Conservation (phyloP, 2,888 invertebrate species). For the Drosophila mettleri region DNA sequence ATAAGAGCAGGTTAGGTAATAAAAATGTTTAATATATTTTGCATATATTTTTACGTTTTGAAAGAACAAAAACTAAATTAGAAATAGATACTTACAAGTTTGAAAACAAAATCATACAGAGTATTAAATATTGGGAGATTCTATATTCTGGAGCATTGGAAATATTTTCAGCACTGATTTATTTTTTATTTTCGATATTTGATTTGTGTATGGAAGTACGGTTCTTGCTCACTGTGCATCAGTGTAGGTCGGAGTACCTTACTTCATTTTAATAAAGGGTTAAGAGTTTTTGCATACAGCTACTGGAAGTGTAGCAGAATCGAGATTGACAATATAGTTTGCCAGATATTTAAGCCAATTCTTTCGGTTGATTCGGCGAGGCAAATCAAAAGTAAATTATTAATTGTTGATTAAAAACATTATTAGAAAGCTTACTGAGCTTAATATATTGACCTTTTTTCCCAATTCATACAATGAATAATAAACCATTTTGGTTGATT, state of each 20-base stretch:
- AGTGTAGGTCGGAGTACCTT: no score
- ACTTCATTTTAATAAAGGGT: no score
- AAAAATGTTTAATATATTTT: conserved; percentile 9
- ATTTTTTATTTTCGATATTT: background rate
- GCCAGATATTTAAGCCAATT: no score
- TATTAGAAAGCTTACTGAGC: no score
- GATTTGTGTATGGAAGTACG: background rate
- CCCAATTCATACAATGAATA: background rate
- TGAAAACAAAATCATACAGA: background rate
- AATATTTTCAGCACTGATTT: background rate
- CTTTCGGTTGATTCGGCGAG: background rate
- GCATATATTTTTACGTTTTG: conserved; percentile 2
- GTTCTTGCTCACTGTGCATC: background rate
- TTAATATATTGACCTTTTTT: background rate
- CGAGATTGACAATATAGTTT: no score
- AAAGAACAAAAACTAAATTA: conserved; percentile 17
- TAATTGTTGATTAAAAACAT: background rate
- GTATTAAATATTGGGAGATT: background rate
- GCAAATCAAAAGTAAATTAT: background rate
- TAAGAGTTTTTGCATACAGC: no score
- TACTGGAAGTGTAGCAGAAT: no score
- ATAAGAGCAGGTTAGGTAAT: conserved; percentile 30
- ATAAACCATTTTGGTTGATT: background rate
- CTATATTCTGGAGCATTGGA: conserved; percentile 15
- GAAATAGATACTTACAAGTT: conserved; percentile 13